Evolutionary conservation across 2,113 vertebrate genomes (phyloP).

Genomic region (Centropus unirufus): DNA sequence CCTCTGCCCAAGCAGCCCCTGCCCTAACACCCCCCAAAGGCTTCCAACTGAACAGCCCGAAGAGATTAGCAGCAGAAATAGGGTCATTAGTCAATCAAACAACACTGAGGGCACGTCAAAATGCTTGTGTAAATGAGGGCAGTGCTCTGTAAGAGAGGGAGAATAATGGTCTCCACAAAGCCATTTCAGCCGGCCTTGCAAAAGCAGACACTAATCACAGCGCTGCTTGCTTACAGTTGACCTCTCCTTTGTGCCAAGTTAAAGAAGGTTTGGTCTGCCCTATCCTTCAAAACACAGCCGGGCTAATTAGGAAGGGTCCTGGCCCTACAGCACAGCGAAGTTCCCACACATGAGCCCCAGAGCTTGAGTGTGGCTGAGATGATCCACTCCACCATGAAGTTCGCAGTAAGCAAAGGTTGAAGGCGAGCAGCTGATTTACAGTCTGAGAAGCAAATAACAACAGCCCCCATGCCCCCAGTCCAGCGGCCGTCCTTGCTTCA

Average conservation of each 20-base stretch:
- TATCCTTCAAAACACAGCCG: background rate
- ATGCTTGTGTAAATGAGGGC: background rate
- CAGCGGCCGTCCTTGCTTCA: fast-evolving
- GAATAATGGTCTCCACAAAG: background rate
- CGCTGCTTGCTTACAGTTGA: background rate
- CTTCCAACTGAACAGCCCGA: background rate
- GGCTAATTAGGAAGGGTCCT: constrained; percentile 2
- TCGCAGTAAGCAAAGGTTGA: background rate
- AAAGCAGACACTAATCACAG: background rate
- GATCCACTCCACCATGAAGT: background rate
- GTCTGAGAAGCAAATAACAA: background rate
- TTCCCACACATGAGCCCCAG: background rate
- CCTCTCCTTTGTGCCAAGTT: background rate
- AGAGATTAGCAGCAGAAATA: background rate
- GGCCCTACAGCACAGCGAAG: background rate
- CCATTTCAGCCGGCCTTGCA: background rate
- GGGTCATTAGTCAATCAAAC: background rate
- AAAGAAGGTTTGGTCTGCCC: background rate
- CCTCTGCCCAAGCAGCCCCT: background rate
- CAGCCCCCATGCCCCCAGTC: fast-evolving
- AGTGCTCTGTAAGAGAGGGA: background rate
- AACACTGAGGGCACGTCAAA: background rate
- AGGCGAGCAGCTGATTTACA: background rate
- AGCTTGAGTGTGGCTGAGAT: background rate
- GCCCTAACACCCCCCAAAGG: background rate